These are phyloP conservation scores for Holacanthus passer DNA, from an alignment of 2,113 vertebrate species.

Conservation along the genomic window DNA sequence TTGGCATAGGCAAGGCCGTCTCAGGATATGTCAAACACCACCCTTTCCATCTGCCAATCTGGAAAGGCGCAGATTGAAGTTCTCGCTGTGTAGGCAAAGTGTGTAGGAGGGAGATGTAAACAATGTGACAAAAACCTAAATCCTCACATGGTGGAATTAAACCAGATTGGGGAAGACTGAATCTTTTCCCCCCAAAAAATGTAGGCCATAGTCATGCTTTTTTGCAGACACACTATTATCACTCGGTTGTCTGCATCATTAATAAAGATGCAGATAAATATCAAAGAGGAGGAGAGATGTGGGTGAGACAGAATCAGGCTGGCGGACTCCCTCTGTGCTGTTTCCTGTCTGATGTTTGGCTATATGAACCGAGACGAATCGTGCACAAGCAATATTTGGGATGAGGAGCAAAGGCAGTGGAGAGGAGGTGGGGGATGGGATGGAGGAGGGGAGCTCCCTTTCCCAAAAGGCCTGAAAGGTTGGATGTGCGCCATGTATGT, in stretches of 20 bases:
- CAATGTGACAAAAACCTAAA: slow-evolving; percentile 66
- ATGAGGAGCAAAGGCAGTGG: slow-evolving; percentile 46
- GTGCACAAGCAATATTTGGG: slow-evolving; percentile 71
- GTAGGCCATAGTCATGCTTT: slow-evolving; percentile 52
- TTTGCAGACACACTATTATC: slow-evolving; percentile 27
- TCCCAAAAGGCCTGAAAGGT: slow-evolving; percentile 61
- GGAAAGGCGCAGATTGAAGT: slow-evolving; percentile 47
- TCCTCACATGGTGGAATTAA: slow-evolving; percentile 54
- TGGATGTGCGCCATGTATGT: slow-evolving; percentile 58
- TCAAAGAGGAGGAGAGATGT: slow-evolving; percentile 56
- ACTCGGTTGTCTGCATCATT: slow-evolving; percentile 32
- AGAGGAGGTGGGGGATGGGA: slow-evolving; percentile 37
- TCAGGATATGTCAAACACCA: slow-evolving; percentile 74
- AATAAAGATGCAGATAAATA: slow-evolving; percentile 62
- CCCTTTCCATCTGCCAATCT: slow-evolving; percentile 71
- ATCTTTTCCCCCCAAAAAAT: slow-evolving; percentile 35
- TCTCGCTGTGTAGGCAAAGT: slow-evolving; percentile 53
- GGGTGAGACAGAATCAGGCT: slow-evolving; percentile 68
- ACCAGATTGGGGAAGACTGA: slow-evolving; percentile 16
- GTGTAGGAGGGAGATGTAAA: slow-evolving; percentile 68
- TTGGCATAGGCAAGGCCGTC: slow-evolving; percentile 60
- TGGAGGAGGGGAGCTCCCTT: slow-evolving; percentile 46
- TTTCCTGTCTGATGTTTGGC: slow-evolving; percentile 77
- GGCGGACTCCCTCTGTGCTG: slow-evolving; percentile 43
- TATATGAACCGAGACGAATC: slow-evolving; percentile 65